Percentiles rank a stretch among this genome's conserved stretches.
These are phyloP conservation scores for Drosophila fulvimacula DNA, from an alignment of 2,888 invertebrate species.

Conservation along the genomic window DNA sequence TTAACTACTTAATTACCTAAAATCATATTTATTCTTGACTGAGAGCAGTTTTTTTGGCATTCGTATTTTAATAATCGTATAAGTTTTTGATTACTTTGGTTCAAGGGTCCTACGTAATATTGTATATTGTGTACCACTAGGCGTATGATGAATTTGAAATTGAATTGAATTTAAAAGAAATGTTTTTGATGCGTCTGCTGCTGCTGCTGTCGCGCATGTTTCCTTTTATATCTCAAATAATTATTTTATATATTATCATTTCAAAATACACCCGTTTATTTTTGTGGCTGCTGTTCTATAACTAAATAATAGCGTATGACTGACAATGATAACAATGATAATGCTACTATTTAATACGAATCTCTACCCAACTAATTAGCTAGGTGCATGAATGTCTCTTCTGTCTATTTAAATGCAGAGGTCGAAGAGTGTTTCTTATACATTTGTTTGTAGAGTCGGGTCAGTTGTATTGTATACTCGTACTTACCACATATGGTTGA, in stretches of 20 bases:
- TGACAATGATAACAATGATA: slow-evolving; percentile 45
- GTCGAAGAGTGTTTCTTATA: slow-evolving; percentile 36
- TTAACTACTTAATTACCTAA: slow-evolving; percentile 23
- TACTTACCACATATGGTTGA: slow-evolving; percentile 57
- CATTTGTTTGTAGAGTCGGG: slow-evolving; percentile 57
- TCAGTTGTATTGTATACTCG: slow-evolving; percentile 58
- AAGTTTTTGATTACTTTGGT: slow-evolving; percentile 37
- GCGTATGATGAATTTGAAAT: slow-evolving; percentile 70
- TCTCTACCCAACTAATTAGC: slow-evolving; percentile 67
- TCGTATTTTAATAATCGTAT: slow-evolving; percentile 31
- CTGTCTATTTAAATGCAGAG: slow-evolving; percentile 57
- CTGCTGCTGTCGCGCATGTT: slow-evolving; percentile 77
- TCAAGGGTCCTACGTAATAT: slow-evolving; percentile 41
- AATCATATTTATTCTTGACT: slow-evolving; percentile 33
- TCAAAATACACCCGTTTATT: slow-evolving; percentile 24
- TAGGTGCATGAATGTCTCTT: slow-evolving; percentile 78
- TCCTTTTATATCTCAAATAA: slow-evolving; percentile 20
- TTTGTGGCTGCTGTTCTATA: slow-evolving; percentile 57
- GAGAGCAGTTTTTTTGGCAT: slow-evolving; percentile 55
- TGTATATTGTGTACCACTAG: slow-evolving; percentile 77
- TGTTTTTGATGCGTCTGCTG: slow-evolving; percentile 52
- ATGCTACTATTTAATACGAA: slow-evolving; percentile 44
- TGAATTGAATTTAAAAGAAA: slow-evolving; percentile 17
- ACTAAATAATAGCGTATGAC: slow-evolving; percentile 52
- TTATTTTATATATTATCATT: slow-evolving; percentile 27